These are phyloP conservation scores for Pinna nobilis DNA, from an alignment of 1,140 invertebrate species.

Conservation along the genomic window DNA sequence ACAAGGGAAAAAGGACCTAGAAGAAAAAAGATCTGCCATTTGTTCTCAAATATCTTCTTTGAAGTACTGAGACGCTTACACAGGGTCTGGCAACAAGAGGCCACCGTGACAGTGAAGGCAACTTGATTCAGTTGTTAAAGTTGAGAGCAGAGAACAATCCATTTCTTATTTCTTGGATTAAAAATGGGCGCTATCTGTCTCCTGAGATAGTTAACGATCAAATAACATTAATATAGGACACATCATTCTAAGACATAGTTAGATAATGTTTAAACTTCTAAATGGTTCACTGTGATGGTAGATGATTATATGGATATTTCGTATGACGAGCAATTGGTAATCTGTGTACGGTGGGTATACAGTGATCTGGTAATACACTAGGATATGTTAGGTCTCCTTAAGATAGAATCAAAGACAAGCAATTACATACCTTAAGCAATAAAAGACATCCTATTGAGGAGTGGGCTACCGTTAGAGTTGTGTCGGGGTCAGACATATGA, in stretches of 20 bases:
- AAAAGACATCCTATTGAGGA: slow-evolving; percentile 16
- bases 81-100: neutral
- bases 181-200: neutral
- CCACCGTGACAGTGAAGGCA: neutral
- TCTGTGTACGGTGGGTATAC: neutral
- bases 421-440: neutral
- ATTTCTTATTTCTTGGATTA: neutral
- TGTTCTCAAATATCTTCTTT: neutral
- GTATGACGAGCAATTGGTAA: neutral
- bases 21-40: neutral
- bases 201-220: neutral
- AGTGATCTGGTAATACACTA: neutral
- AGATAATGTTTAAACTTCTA: neutral
- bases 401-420: neutral
- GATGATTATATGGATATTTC: neutral
- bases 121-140: neutral
- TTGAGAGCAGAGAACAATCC: neutral
- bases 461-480: neutral
- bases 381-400: neutral
- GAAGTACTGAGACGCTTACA: neutral
- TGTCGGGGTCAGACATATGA: slow-evolving; percentile 18
- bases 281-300: neutral
- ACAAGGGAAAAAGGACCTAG: neutral
- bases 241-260: neutral
- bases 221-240: neutral